A percentile compares a stretch with the other conserved stretches of the same genome.
These are phyloP conservation scores for Lepas anatifera DNA, from an alignment of 2,888 invertebrate species.

Conservation along the genomic window DNA sequence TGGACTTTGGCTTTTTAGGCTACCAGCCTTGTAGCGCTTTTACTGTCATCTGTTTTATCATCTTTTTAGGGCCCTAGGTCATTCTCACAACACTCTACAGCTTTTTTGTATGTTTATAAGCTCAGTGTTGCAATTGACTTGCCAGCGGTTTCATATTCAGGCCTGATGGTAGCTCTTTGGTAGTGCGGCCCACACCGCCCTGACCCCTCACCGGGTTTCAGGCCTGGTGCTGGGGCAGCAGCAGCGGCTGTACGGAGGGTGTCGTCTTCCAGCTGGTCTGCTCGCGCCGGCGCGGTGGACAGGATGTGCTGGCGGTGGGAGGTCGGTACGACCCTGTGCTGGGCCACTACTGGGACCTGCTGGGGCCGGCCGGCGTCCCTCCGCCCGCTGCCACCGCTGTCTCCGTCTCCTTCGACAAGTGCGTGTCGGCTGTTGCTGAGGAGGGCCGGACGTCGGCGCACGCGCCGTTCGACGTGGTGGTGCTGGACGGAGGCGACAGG, in stretches of 20 bases:
- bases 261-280: conserved; percentile 54
- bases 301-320: conserved; percentile 69
- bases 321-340: conserved; percentile 81
- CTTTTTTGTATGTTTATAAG: no score
- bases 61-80: no score
- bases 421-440: not conserved
- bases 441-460: not conserved
- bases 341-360: not conserved
- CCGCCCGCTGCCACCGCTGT: conserved; percentile 5
- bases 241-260: conserved; percentile 50
- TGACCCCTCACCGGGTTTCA: no score
- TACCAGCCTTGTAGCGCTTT: no score
- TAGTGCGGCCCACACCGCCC: no score
- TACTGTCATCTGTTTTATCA: no score
- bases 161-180: no score
- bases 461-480: conserved; percentile 8
- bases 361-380: not conserved
- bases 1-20: no score
- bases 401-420: not conserved
- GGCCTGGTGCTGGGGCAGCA: conserved; percentile 49
- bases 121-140: no score
- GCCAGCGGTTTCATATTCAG: no score
- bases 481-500: not conserved
- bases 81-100: no score
- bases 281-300: conserved; percentile 37